Base-by-base conservation (phyloP, 2,797 vertebrate species). In the Agapornis canus region DNA sequence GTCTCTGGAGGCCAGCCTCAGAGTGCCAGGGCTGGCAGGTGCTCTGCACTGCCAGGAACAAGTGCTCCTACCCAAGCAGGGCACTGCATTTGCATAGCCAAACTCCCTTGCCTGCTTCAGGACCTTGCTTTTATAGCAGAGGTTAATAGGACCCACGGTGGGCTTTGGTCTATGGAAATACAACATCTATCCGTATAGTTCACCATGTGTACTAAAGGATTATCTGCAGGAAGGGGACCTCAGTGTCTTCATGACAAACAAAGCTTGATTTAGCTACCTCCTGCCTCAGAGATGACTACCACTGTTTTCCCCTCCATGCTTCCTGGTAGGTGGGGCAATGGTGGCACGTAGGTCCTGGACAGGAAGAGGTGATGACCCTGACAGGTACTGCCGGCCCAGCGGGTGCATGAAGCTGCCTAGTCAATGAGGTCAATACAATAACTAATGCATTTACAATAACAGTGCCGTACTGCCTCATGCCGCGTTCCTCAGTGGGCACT, bases 101-200 rank as follows among this genome's bases (percentile, higher is more conserved):
- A 73, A 35, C 25, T 42, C 40, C 0, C 0, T 32, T 27, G 32
- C 37, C 45, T 10, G 35, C 52, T 42, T 64, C 0, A 0, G 68
- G 66, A 10, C 23, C 35, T 54, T 10, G 20, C 35, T 82, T 73
- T 49, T 40, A n/a, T 1, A 57, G 68, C 52, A 63, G 48, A 63
- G 23, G 23, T 82, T 43, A 35, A 17, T 2, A 32, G 43, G 25
- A 66, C 47, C 20, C 27, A 23, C 20, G 18, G 17, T 1, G 13
- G 27, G 29, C 42, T 81, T 32, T 48, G 42, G 26, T 19, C 59
- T 25, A 5, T 4, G 25, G 2, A 1, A 86, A 56, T 13, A 25
- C 23, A 18, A 25, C 23, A 18, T 32, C 42, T 51, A 0, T 39
- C 45, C 16, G 3, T 9, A 11, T 1, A 10, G 39, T 16, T 45